These are phyloP conservation scores for Charanyca ferruginea DNA, from an alignment of 2,888 invertebrate genomes.

Conservation along the genomic window DNA sequence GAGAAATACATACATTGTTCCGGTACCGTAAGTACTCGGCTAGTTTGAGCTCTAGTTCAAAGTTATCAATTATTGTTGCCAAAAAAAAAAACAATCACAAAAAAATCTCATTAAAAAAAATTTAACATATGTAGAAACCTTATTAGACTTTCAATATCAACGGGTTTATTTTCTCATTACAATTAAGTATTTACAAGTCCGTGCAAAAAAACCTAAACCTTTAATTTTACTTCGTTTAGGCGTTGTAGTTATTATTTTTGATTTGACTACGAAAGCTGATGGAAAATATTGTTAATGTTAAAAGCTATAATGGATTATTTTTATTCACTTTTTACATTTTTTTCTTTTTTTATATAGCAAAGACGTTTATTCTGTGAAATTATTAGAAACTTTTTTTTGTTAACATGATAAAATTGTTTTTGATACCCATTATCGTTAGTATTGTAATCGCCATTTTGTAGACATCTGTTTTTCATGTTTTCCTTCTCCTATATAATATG, in stretches of 20 bases:
- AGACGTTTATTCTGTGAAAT: conserved; percentile 8
- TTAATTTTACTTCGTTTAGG: too few species aligned
- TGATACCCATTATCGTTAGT: background rate
- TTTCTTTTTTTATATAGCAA: too few species aligned
- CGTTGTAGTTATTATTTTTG: too few species aligned
- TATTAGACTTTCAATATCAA: conserved; percentile 5
- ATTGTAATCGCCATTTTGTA: background rate
- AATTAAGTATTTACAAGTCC: conserved; percentile 33
- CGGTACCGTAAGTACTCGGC: too few species aligned
- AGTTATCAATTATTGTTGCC: background rate
- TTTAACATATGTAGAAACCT: background rate
- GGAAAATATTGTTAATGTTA: too few species aligned
- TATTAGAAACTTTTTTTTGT: background rate
- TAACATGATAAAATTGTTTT: background rate
- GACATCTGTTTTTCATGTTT: background rate
- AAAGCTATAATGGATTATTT: too few species aligned
- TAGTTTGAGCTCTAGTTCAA: too few species aligned
- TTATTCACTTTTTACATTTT: too few species aligned
- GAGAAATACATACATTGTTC: too few species aligned
- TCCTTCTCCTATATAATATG: background rate
- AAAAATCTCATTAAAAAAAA: too few species aligned
- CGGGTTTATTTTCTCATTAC: conserved; percentile 24
- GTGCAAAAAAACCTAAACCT: conserved; percentile 8
- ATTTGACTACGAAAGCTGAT: too few species aligned
- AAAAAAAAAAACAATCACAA: background rate